Evolutionary conservation across 2,888 invertebrate genomes (phyloP), one percentile per base, ranked within the genome.

Genomic region (Oxystoma pomonae): DNA sequence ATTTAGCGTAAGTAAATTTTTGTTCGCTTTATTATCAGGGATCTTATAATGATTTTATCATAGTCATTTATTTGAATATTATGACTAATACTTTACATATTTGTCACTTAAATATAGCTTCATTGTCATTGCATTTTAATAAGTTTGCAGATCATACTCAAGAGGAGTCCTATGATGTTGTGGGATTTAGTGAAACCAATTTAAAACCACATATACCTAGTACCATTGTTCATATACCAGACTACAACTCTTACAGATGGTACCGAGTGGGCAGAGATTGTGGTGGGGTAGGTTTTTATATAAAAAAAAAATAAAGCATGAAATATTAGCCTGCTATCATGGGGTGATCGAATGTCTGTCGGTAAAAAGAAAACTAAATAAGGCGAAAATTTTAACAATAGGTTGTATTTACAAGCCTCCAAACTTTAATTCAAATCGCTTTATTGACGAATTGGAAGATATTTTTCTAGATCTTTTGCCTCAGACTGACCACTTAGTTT

Each of bases 261-360:
- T 9, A 57, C 18, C 19, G 57, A 9, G 19, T 57, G 9, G 20
- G 17, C 9, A 3, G 49, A 16, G 50, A 49, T 52, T 12, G 57
- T 57, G 58, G 58, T 49, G 58, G 22, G 16, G 58, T 58, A 17
- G 58, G 49, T 19, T 7, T 58, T 19, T 58, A 58, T 16, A 49
- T 58, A 7, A 58, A 58, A 49, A 17, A 22, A 17, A 16, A 16
- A 35, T 58, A 5, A 57, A 57, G 12, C 21, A 20, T 57, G 19
- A 19, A 20, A 57, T 20, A 16, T 12, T 57, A 57, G 21, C 7
- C 5, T 21, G 7, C 9, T 53, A 53, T 53, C 16, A 21, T 20
- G 57, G n/a, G 7, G 57, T 19, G 5, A 57, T 57, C 18, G 57
- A 57, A 18, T 21, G 21, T 9, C 3, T 57, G 5, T 57, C 18